Conservation (phyloP, 2,113 vertebrate species). For the Hemiprocne comata region DNA sequence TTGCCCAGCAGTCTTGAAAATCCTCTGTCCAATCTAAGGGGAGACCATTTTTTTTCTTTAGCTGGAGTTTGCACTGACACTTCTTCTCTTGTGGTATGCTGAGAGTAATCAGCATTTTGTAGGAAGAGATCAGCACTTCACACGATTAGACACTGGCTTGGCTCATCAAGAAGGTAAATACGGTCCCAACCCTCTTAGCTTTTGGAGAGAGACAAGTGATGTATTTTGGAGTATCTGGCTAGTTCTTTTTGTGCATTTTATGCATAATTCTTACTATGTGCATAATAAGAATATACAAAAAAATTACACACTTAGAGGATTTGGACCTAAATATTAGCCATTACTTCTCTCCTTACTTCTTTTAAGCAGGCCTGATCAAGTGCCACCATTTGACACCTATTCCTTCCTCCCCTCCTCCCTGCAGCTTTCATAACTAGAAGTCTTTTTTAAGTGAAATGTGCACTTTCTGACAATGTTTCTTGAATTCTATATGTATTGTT, state of each 20-base stretch:
- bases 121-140: not conserved
- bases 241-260: not conserved
- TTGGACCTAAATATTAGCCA: not conserved
- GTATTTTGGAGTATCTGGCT: not conserved
- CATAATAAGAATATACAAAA: not conserved
- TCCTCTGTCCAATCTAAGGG: not conserved
- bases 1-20: not conserved
- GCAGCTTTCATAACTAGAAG: not conserved
- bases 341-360: not conserved
- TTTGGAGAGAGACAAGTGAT: not conserved
- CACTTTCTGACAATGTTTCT: not conserved
- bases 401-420: not conserved
- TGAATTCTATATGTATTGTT: not conserved
- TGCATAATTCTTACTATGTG: not conserved
- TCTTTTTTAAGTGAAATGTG: not conserved
- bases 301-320: not conserved
- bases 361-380: not conserved
- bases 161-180: not conserved
- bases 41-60: not conserved
- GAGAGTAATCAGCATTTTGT: not conserved
- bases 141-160: not conserved
- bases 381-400: not conserved
- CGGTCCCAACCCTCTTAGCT: not conserved
- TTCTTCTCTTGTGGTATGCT: not conserved
- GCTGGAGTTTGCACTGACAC: not conserved